These are phyloP conservation scores for Oxystoma pomonae DNA, from an alignment of 2,888 invertebrate species.

Conservation along the genomic window DNA sequence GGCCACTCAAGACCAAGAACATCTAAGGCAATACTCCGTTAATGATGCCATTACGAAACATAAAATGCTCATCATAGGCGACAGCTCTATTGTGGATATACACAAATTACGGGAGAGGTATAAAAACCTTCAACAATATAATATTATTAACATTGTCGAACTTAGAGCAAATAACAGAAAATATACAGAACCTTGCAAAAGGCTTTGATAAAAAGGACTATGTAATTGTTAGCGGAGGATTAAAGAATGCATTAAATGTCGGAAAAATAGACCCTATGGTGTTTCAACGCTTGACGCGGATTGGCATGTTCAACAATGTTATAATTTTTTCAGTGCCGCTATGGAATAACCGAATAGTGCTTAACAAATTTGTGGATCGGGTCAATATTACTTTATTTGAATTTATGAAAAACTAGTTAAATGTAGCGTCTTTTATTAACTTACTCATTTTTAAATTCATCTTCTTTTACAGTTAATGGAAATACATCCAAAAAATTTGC, in stretches of 20 bases:
- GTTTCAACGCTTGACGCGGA: neutral
- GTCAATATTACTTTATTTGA: neutral
- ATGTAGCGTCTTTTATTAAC: neutral
- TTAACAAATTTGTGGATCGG: neutral
- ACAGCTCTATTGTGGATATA: neutral
- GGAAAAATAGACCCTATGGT: neutral
- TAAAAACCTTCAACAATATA: neutral
- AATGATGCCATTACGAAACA: neutral
- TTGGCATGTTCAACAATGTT: neutral
- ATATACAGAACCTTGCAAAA: neutral
- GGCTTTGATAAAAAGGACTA: neutral
- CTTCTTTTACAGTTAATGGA: neutral
- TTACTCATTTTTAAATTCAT: neutral
- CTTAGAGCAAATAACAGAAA: neutral
- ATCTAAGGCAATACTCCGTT: neutral
- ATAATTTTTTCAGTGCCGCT: neutral
- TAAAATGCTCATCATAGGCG: neutral
- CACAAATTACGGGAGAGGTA: neutral
- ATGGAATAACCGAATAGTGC: neutral
- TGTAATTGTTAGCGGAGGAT: neutral
- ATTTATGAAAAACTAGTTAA: neutral
- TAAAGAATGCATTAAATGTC: neutral
- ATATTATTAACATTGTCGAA: neutral
- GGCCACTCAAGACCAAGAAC: neutral
- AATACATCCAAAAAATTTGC: neutral